Base-by-base conservation (phyloP, 2,113 vertebrate species). In the Clarias magur region DNA sequence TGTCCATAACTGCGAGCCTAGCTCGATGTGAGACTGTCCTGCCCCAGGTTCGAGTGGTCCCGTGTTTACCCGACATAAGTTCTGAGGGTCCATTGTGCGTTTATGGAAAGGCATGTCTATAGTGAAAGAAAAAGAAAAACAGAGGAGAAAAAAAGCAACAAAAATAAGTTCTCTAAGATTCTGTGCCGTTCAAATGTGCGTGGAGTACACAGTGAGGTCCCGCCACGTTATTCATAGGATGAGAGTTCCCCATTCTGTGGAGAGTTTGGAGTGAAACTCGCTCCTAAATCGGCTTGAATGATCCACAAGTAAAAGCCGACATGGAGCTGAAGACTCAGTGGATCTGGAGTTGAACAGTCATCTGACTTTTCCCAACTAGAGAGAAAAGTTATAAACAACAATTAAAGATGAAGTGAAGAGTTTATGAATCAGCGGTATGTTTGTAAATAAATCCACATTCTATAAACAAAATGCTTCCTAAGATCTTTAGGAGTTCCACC, bases 41-140 rank as follows among this genome's bases (percentile, higher is more conserved):
- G 75, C 67, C 59, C n/a, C 83, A 27, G 70, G 59, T 34, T 84
- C 88, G 5, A 73, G 48, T 38, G 85, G 85, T 6, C 85, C 63
- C 48, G 90, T 90, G 9, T 92, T 92, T 87, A 92, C 59, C 91
- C 93, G 89, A 91, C 93, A 92, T 83, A 94, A 90, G 85, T 84
- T 87, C 90, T 90, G 87, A 38, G 95, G 95, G 87, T 93, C 92
- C 91, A 96, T 91, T 54, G 86, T 94, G 90, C 96, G 92, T 91
- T 95, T 91, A 65, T 94, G 93, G 88, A 97, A 96, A 85, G 96
- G 96, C 96, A 97, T 97, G 75, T 42, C 85, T 70, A 10, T 4
- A 48, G 48, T 30, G 7, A 79, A 56, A 54, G 11, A n/a, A 3
- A 23, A 75, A 25, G 13, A 16, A 30, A 16, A 34, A 17, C 11